Evolutionary conservation across 2,113 vertebrate genomes (phyloP), one percentile per base, ranked within the genome.

Genomic region (Hyperoodon ampullatus): DNA sequence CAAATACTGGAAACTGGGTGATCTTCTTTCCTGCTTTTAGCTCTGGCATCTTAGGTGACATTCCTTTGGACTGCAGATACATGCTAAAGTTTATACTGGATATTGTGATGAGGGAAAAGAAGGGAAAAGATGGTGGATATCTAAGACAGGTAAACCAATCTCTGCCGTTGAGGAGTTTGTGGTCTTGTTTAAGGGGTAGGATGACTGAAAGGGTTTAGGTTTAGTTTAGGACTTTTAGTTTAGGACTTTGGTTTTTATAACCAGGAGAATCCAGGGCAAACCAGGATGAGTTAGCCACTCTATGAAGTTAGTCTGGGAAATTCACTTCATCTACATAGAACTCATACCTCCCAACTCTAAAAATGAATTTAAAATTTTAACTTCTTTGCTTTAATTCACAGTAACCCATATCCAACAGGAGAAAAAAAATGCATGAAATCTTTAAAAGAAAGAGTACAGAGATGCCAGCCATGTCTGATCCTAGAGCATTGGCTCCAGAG

Each of bases 241-340:
- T 88, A 15, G 10, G 6, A 72, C 74, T 50, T 91, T 81, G 61
- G 15, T 42, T 65, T 96, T 96, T 84, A 96, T 71, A 89, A 82
- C 21, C 70, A 88, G 42, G 18, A 68, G 89, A 96, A 58, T 23
- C 21, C 47, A 91, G 3, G 6, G 33, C 6, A 88, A 82, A 88
- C 3, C 7, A 82, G 53, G 18, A 77, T 7, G 14, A 71, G 18
- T 74, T 39, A 80, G 61, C 26, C 30, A 78, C 53, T 85, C 15
- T 44, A n/a, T 88, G 61, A 95, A 89, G 35, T 61, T 19, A 93
- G 24, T 44, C 12, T 50, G 1, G 6, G 26, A 95, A 95, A 95
- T 88, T 93, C 8, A 35, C 5, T 91, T 87, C 3, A 53, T 19
- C 74, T 92, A 90, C 8, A 55, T 16, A 53, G 50, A 88, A n/a